Evolutionary conservation across 1,140 invertebrate genomes (phyloP).

Genomic region (Drosophila watanabei): DNA sequence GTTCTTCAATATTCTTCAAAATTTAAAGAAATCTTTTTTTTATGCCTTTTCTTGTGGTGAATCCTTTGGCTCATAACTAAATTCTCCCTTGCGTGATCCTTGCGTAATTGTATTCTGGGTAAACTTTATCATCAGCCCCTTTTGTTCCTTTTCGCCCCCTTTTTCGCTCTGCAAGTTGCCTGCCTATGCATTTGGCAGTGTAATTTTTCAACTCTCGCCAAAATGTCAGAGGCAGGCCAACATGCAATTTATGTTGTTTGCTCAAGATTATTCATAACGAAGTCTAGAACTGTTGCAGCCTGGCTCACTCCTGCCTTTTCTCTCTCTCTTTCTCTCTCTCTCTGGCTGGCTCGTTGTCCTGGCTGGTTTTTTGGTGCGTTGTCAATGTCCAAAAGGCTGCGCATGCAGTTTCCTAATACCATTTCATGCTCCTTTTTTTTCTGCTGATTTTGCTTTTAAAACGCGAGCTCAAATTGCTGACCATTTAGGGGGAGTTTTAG

Average conservation of each 20-base stretch:
- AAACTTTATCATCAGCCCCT: conserved; percentile 2
- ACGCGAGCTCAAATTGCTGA: conserved; percentile 76
- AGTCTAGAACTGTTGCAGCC: conserved; percentile 31
- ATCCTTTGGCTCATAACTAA: neutral
- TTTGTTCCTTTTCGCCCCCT: neutral
- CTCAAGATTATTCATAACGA: conserved; percentile 78
- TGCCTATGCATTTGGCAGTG: conserved; percentile 74
- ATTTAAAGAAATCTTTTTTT: neutral
- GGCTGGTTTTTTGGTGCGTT: conserved; percentile 38
- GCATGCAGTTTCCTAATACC: conserved; percentile 80
- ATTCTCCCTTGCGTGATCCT: neutral
- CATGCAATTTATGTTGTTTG: conserved; percentile 83
- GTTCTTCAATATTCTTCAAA: neutral
- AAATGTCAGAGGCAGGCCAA: conserved; percentile 64
- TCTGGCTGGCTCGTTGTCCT: neutral
- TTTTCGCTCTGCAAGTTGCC: neutral
- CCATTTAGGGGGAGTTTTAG: conserved; percentile 48
- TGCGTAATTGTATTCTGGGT: conserved; percentile 7
- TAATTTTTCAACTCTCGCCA: conserved; percentile 72
- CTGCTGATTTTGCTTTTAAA: conserved; percentile 79
- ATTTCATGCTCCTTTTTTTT: conserved; percentile 44
- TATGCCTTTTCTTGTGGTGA: neutral
- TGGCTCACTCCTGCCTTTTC: neutral
- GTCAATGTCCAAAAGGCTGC: conserved; percentile 75
- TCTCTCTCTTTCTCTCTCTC: neutral